Percentiles rank a stretch among this genome's conserved stretches.
Evolutionary conservation across 2,113 vertebrate species (phyloP).

Genomic region (Equus przewalskii): DNA sequence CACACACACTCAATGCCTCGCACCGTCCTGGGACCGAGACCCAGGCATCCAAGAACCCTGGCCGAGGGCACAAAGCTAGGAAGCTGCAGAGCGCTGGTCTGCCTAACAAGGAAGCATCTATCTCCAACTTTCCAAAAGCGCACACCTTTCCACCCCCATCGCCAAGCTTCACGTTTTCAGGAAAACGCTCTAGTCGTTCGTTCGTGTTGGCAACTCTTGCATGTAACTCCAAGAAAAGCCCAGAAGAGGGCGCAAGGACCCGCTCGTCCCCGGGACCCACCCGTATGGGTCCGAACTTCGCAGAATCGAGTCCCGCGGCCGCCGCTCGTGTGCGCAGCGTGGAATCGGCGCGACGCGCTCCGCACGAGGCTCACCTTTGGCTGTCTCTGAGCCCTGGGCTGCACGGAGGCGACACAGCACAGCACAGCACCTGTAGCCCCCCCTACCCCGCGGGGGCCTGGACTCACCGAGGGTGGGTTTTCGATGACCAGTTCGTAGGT

Average conservation of each 20-base stretch:
- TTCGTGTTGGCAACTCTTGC: no score
- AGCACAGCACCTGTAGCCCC: background rate
- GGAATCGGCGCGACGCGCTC: fast-evolving
- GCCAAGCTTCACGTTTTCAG: background rate
- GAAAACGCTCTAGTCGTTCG: fast-evolving
- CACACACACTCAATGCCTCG: fast-evolving
- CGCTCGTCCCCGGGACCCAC: background rate
- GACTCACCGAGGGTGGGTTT: constrained; percentile 77
- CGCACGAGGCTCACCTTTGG: background rate
- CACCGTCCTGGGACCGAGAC: fast-evolving
- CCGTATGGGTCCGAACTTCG: fast-evolving
- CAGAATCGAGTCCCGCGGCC: fast-evolving
- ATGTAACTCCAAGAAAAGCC: background rate
- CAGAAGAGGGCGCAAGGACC: constrained; percentile 73
- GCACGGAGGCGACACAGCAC: background rate
- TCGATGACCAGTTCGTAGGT: constrained; percentile 88
- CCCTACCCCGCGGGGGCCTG: fast-evolving
- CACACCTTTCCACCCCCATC: fast-evolving
- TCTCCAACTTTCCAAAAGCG: background rate
- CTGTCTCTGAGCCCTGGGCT: background rate
- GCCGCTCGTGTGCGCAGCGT: fast-evolving
- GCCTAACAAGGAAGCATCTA: background rate
- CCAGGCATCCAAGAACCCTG: background rate
- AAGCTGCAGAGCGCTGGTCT: background rate
- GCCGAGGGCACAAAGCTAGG: background rate